phyloP scores from a whole-genome alignment of 2,797 vertebrate species.

The Dryobates pubescens region DNA sequence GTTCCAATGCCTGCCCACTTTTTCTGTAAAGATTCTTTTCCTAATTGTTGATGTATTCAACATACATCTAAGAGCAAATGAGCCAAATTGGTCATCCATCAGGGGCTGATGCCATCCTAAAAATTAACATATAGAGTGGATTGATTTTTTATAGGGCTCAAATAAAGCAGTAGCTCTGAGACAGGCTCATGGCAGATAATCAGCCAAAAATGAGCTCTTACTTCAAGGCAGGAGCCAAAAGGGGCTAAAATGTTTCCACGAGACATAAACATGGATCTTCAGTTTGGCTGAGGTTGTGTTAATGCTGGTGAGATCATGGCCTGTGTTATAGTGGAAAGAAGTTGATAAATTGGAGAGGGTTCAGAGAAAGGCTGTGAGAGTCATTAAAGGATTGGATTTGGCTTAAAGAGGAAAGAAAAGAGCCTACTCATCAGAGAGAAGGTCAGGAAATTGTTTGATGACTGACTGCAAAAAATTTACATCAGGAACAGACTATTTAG shows the following conservation, averaged over 20 bases:
- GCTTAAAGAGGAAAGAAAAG: neutral
- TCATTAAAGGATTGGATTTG: neutral
- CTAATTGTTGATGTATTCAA: neutral
- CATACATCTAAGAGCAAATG: neutral
- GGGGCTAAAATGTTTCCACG: neutral
- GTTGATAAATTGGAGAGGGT: neutral
- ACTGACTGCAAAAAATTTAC: neutral
- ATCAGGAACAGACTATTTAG: neutral
- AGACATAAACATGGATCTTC: neutral
- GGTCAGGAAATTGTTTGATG: slow-evolving; percentile 20
- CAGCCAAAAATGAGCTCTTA: neutral
- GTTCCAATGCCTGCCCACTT: neutral
- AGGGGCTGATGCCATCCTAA: neutral
- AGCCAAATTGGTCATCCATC: slow-evolving; percentile 11
- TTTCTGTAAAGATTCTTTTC: too few relatives aligned
- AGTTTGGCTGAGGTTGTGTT: neutral
- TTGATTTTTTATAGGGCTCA: neutral
- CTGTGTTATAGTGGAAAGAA: neutral
- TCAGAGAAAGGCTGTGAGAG: neutral
- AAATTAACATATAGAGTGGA: slow-evolving; percentile 50
- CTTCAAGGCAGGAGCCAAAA: neutral
- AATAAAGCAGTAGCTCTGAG: neutral
- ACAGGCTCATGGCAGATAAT: slow-evolving; percentile 2
- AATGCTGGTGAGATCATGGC: slow-evolving; percentile 14
- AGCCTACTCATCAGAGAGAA: neutral